Base-by-base conservation (phyloP, 2,113 vertebrate genomes). In the Lonchura striata region DNA sequence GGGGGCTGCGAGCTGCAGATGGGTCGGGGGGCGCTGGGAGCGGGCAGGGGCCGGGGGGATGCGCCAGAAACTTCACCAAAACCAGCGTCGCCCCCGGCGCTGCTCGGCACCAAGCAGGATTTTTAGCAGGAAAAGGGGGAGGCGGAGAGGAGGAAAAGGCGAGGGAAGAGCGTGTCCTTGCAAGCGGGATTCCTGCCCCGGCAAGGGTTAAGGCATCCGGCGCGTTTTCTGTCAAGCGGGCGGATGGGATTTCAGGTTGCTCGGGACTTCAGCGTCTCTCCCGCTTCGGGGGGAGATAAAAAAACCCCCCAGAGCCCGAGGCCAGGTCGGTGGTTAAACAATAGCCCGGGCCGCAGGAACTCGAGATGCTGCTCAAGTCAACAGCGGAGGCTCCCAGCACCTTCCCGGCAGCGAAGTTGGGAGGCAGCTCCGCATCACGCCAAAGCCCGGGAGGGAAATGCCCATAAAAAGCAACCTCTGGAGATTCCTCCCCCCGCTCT, bases 241-340 rank as follows among this genome's bases (percentile, higher is more conserved):
- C 46, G 86, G 89, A 76, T 94, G 92, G 95, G 72, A 85, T 95
- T 94, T 94, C 94, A 95, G 92, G 93, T 92, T 84, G 86, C 53
- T 94, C 80, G 22, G 86, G 88, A 94, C 76, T 92, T 56, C 6
- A 56, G 28, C 37, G 86, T 69, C 90, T 86, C 81, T 21, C 44
- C 44, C 33, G 87, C 82, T 92, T 57, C 17, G 17, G 53, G 28
- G n/a, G 49, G 39, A 39, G 24, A 60, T 22, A 7, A 39, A 68
- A 68, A 49, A 22, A 4, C 17, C 47, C 17, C 47, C 22, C 78
- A 14, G 23, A 88, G 95, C 94, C 95, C 54, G 83, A 61, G 90
- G 97, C 53, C 86, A 91, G 83, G 68, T 82, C 39, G 57, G 53
- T 60, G 92, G 75, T 96, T 96, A 94, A 97, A 96, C 95, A 97